phyloP scores from a whole-genome alignment of 2,888 invertebrate genomes.

The Aporophyla nigra region DNA sequence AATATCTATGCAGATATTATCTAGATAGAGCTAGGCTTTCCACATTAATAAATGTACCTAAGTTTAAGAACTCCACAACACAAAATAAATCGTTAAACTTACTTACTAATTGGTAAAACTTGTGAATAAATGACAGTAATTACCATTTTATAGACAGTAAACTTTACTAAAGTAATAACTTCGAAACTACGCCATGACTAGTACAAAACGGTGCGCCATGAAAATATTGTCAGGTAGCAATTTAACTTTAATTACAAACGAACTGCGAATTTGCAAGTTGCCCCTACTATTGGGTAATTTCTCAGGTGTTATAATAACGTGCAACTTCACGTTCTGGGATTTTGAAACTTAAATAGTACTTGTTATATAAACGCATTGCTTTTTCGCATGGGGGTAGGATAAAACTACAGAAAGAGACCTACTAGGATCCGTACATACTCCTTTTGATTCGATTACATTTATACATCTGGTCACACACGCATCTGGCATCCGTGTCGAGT shows the following conservation, averaged over 20 bases:
- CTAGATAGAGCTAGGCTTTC: not conserved
- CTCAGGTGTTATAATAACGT: not conserved
- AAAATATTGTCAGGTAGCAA: constrained; percentile 50
- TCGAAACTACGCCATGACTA: constrained; percentile 17
- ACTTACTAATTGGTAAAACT: constrained; percentile 31
- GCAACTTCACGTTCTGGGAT: not conserved
- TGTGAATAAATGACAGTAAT: constrained; percentile 30
- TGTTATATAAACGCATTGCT: not conserved
- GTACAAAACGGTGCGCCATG: constrained; percentile 38
- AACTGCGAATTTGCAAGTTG: constrained; percentile 21
- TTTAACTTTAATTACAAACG: constrained; percentile 49
- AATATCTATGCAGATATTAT: not conserved
- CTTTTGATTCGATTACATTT: not conserved
- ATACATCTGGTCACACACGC: not conserved
- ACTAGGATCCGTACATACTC: not conserved
- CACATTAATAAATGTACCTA: not conserved
- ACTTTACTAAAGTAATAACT: constrained; percentile 42
- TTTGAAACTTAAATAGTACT: not conserved
- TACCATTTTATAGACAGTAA: constrained; percentile 33
- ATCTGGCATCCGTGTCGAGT: no score
- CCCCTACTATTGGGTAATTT: constrained; percentile 29
- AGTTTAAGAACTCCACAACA: not conserved
- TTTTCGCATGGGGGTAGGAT: not conserved
- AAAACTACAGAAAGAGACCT: no score
- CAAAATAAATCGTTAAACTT: constrained; percentile 24